These are phyloP conservation scores for Sisyra nigra DNA, from an alignment of 2,888 invertebrate species.

Conservation along the genomic window DNA sequence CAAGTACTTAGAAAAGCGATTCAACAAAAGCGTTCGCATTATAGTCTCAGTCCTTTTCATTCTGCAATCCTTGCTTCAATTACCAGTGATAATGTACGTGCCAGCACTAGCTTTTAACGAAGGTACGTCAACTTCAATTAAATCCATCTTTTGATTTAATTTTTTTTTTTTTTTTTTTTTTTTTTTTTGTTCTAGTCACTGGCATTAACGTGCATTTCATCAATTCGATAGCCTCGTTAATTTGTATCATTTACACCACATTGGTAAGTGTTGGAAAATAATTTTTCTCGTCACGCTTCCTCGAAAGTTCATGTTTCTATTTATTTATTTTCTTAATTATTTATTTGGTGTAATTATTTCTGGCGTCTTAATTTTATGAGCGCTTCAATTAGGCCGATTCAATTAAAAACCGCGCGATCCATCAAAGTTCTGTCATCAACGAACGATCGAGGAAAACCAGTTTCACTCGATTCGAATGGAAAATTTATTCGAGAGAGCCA, in stretches of 20 bases:
- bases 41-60: conserved; percentile 1
- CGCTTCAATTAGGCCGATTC: too few relatives aligned
- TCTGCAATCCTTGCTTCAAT: conserved; percentile 1
- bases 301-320: too few relatives aligned
- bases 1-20: conserved; percentile 5
- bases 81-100: conserved; percentile 1
- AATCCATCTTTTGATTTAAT: background rate
- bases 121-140: background rate
- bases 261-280: conserved; percentile 27
- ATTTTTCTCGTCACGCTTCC: too few relatives aligned
- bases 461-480: too few relatives aligned
- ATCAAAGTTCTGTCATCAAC: too few relatives aligned
- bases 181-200: conserved; percentile 28
- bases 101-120: conserved; percentile 3
- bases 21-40: conserved; percentile 10
- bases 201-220: conserved; percentile 36
- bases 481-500: too few relatives aligned
- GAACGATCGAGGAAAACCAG: too few relatives aligned
- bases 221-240: conserved; percentile 31
- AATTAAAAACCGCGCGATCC: too few relatives aligned
- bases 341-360: too few relatives aligned
- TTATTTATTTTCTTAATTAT: too few relatives aligned
- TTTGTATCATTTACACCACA: conserved; percentile 41
- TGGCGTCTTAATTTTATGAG: too few relatives aligned
- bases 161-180: background rate